phyloP scores from a whole-genome alignment of 35 echinoderm and acorn worm genomes.

The Ptychodera flava region DNA sequence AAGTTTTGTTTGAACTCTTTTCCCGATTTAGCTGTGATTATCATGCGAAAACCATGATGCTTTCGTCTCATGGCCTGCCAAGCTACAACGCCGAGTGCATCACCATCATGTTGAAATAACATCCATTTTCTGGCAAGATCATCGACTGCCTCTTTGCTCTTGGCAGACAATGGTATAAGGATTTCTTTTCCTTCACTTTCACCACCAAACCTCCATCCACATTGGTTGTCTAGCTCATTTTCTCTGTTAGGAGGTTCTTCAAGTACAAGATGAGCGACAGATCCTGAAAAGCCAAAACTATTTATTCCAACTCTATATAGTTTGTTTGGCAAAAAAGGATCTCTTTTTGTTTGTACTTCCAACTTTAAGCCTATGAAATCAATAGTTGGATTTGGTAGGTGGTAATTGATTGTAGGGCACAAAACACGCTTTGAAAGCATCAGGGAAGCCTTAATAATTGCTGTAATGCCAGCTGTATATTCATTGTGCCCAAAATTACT shows the following conservation, averaged over 20 bases:
- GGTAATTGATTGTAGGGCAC: constrained; percentile 78
- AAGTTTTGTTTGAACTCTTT: constrained; percentile 46
- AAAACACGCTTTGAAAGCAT: constrained; percentile 67
- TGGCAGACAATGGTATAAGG: constrained; percentile 71
- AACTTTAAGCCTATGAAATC: constrained; percentile 20
- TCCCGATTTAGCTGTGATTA: constrained; percentile 55
- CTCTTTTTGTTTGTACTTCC: constrained; percentile 19
- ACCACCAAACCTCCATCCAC: too few species aligned
- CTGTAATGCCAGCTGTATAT: constrained; percentile 58
- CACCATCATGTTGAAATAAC: constrained; percentile 42
- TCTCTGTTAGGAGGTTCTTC: constrained; percentile 57
- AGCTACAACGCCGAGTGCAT: too few species aligned
- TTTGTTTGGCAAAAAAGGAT: constrained; percentile 33
- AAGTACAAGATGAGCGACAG: constrained; percentile 77
- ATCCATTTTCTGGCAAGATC: constrained; percentile 84
- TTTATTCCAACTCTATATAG: constrained; percentile 67
- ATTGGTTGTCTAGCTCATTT: not conserved
- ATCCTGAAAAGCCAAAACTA: constrained; percentile 84
- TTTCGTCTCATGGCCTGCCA: constrained; percentile 64
- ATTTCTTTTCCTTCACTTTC: constrained; percentile 51
- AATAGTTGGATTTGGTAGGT: constrained; percentile 55
- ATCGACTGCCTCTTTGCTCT: too few species aligned
- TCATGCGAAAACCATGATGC: constrained; percentile 61
- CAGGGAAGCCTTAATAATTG: constrained; percentile 84
- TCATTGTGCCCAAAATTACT: constrained; percentile 97